Conservation (phyloP, 2,888 invertebrate genomes). For the Ischnus inquisitorius region DNA sequence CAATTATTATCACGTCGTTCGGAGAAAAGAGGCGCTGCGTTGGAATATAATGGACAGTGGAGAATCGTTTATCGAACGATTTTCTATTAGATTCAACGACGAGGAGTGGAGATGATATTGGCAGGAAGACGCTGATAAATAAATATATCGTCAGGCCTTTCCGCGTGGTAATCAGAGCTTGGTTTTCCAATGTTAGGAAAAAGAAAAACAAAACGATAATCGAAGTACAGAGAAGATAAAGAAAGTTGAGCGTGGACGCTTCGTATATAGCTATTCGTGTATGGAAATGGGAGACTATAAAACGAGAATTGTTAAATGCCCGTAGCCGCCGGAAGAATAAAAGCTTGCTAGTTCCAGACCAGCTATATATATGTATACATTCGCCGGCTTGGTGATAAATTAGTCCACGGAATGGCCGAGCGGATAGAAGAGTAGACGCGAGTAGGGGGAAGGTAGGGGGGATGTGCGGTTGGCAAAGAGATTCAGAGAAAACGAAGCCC, state of each 20-base stretch:
- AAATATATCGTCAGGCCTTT: slow-evolving; percentile 29
- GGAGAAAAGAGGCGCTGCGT: background rate
- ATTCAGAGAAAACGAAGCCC: slow-evolving; percentile 53
- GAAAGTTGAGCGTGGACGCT: slow-evolving; percentile 28
- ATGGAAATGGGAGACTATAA: slow-evolving; percentile 46
- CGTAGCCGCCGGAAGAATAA: slow-evolving; percentile 59
- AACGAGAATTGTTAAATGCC: slow-evolving; percentile 65
- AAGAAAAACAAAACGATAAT: background rate
- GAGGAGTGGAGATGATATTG: background rate
- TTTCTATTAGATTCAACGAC: slow-evolving; percentile 34
- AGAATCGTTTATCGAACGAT: slow-evolving; percentile 25
- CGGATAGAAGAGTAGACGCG: slow-evolving; percentile 36
- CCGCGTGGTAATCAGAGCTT: slow-evolving; percentile 12
- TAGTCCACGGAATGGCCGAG: slow-evolving; percentile 62
- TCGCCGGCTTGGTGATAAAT: slow-evolving; percentile 56
- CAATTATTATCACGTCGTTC: background rate
- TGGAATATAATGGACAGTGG: background rate
- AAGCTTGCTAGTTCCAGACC: slow-evolving; percentile 53
- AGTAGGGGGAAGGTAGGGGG: slow-evolving; percentile 5
- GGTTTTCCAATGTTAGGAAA: background rate
- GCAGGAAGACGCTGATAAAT: slow-evolving; percentile 26
- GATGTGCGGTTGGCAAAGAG: slow-evolving; percentile 50
- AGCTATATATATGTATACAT: slow-evolving; percentile 33
- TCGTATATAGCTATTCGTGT: slow-evolving; percentile 17
- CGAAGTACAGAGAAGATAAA: slow-evolving; percentile 17